Evolutionary conservation across 2,113 vertebrate species (phyloP).

Genomic region (Progne subis): DNA sequence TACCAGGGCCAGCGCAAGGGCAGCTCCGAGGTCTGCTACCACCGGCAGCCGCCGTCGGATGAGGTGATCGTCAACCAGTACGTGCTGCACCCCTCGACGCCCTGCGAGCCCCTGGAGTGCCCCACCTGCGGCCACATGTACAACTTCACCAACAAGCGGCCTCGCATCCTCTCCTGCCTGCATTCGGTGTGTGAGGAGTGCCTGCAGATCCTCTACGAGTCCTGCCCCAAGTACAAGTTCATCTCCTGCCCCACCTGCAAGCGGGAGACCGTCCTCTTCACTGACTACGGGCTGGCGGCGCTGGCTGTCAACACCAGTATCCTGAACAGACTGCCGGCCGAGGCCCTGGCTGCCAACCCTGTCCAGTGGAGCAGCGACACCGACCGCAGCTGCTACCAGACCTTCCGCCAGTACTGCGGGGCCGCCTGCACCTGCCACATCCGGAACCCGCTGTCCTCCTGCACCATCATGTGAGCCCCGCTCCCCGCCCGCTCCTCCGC

Average conservation of each 20-base stretch:
- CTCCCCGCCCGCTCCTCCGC: background rate
- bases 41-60: constrained; percentile 85
- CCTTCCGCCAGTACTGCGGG: constrained; percentile 98
- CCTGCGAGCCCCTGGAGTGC: constrained; percentile 93
- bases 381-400: constrained; percentile 99
- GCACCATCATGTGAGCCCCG: constrained; percentile 91
- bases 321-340: constrained; percentile 91
- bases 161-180: constrained; percentile 95
- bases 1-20: constrained; percentile 88
- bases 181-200: constrained; percentile 98
- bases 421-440: constrained; percentile 96
- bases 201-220: constrained; percentile 98
- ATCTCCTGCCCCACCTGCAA: constrained; percentile 98
- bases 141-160: constrained; percentile 93
- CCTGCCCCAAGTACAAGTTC: constrained; percentile 99
- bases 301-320: constrained; percentile 98
- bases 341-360: constrained; percentile 81
- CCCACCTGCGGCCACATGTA: constrained; percentile 97
- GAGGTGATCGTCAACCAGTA: constrained; percentile 98
- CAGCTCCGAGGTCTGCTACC: constrained; percentile 92
- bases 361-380: constrained; percentile 94
- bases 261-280: constrained; percentile 97
- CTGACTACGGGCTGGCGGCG: constrained; percentile 95
- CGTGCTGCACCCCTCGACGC: constrained; percentile 83
- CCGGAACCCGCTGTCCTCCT: constrained; percentile 93